Percentiles rank a stretch among this genome's conserved stretches.
These are phyloP conservation scores for Podarcis raffonei DNA, from an alignment of 2,113 vertebrate genomes.

Conservation along the genomic window DNA sequence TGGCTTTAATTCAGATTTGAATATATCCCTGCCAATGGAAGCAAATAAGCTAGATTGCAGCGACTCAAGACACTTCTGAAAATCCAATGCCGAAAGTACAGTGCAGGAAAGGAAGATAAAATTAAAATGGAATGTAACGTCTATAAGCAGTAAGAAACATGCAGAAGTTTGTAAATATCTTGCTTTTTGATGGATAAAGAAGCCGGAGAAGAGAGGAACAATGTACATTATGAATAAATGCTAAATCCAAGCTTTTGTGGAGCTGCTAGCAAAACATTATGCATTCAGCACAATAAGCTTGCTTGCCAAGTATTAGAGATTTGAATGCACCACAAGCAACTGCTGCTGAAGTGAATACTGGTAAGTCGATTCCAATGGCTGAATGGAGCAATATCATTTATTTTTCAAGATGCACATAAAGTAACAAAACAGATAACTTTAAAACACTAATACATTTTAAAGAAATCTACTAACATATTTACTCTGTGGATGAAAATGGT, in stretches of 20 bases:
- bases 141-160: constrained; percentile 24
- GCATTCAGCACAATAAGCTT: constrained; percentile 23
- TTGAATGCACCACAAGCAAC: constrained; percentile 44
- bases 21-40: neutral
- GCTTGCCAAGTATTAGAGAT: constrained; percentile 32
- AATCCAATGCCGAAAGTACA: neutral
- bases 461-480: constrained; percentile 13
- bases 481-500: neutral
- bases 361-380: constrained; percentile 15
- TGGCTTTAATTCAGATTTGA: constrained; percentile 7
- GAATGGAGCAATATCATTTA: neutral
- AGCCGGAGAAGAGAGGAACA: constrained; percentile 22
- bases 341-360: constrained; percentile 14
- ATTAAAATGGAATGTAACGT: constrained; percentile 11
- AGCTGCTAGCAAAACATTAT: constrained; percentile 35
- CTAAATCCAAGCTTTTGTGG: constrained; percentile 22
- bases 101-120: neutral
- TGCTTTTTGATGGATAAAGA: constrained; percentile 22
- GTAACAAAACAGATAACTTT: constrained; percentile 4
- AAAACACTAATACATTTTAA: neutral
- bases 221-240: neutral
- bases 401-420: constrained; percentile 11
- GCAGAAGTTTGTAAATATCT: constrained; percentile 24
- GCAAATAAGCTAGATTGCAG: neutral
- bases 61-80: constrained; percentile 6